Evolutionary conservation across 2,113 vertebrate species (phyloP).

Genomic region (Lepus americanus): DNA sequence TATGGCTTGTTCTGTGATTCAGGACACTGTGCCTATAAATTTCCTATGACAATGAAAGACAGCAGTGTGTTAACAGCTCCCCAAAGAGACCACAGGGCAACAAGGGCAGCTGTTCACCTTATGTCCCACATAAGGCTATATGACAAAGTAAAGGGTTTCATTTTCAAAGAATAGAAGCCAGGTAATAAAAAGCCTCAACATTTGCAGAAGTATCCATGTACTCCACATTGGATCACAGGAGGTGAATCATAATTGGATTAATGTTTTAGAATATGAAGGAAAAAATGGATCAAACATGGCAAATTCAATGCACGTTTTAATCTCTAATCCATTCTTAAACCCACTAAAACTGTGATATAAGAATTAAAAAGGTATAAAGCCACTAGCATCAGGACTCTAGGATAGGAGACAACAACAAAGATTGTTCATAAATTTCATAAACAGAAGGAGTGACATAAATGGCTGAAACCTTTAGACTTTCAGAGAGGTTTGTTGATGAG

Average conservation of each 20-base stretch:
- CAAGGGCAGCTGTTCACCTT: not conserved
- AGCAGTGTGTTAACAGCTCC: constrained; percentile 36
- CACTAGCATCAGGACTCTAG: not conserved
- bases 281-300: not conserved
- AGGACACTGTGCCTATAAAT: constrained; percentile 27
- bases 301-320: constrained; percentile 49
- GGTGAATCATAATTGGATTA: not conserved
- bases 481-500: not conserved
- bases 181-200: constrained; percentile 25
- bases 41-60: constrained; percentile 55
- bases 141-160: not conserved
- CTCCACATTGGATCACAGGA: not conserved
- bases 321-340: constrained; percentile 3
- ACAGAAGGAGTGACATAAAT: not conserved
- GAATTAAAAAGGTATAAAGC: constrained; percentile 7
- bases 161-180: not conserved
- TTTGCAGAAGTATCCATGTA: not conserved
- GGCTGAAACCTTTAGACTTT: not conserved
- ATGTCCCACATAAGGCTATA: not conserved
- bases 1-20: not conserved
- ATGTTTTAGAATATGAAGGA: not conserved
- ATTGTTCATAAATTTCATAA: not conserved
- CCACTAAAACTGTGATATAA: constrained; percentile 53
- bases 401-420: not conserved
- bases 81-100: not conserved